phyloP scores from a whole-genome alignment of 1,140 invertebrate genomes.

The Calephelis virginiensis region DNA sequence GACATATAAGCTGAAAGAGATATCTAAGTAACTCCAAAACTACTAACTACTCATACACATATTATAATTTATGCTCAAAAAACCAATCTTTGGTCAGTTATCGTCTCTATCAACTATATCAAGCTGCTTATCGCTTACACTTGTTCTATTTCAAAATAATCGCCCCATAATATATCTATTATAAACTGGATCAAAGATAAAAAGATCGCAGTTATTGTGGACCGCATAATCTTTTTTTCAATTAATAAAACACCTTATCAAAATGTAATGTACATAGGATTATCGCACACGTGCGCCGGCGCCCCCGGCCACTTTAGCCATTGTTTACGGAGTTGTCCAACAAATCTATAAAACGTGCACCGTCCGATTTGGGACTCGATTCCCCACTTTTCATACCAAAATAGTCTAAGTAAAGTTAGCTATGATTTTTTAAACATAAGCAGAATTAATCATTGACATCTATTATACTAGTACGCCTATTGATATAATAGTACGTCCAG shows the following conservation, averaged over 20 bases:
- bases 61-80: too few species aligned
- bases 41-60: too few species aligned
- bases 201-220: conserved; percentile 23
- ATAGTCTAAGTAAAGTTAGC: not conserved
- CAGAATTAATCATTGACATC: too few species aligned
- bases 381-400: not conserved
- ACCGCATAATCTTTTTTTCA: conserved; percentile 65
- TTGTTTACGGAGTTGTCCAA: conserved; percentile 25
- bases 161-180: conserved; percentile 3
- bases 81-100: too few species aligned
- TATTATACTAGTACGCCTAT: too few species aligned
- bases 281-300: conserved; percentile 57
- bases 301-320: conserved; percentile 29
- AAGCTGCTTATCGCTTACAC: not conserved
- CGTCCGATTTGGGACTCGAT: too few species aligned
- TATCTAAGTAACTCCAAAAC: too few species aligned
- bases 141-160: conserved; percentile 1
- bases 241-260: conserved; percentile 72
- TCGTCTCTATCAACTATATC: too few species aligned
- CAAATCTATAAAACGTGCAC: conserved; percentile 12
- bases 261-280: conserved; percentile 66
- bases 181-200: conserved; percentile 10
- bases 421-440: not conserved
- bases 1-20: too few species aligned
- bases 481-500: too few species aligned